Evolutionary conservation across 2,113 vertebrate genomes (phyloP).

Genomic region (Erinaceus europaeus): DNA sequence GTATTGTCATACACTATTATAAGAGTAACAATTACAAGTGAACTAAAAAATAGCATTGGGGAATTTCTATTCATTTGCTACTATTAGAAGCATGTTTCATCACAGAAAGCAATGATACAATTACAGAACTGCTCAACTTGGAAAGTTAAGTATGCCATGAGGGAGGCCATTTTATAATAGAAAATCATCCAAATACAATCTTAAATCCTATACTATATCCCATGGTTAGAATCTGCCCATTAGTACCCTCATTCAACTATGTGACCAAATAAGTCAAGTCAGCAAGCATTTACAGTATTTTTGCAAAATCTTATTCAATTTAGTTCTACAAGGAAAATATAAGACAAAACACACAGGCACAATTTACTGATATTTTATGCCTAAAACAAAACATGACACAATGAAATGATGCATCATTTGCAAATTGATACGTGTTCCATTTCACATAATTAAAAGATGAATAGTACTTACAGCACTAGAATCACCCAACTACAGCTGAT

Average conservation of each 20-base stretch:
- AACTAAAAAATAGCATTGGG: slow-evolving; percentile 80
- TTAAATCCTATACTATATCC: slow-evolving; percentile 24
- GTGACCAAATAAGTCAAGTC: neutral
- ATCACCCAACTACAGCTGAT: slow-evolving; percentile 37
- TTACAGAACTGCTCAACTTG: slow-evolving; percentile 27
- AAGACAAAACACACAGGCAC: slow-evolving; percentile 2
- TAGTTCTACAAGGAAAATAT: slow-evolving; percentile 13
- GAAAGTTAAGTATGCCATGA: slow-evolving; percentile 7
- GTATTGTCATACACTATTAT: slow-evolving; percentile 76
- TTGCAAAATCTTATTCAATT: slow-evolving; percentile 26
- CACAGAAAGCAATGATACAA: slow-evolving; percentile 67
- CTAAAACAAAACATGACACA: slow-evolving; percentile 10
- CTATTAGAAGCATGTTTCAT: slow-evolving; percentile 71
- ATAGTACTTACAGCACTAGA: neutral
- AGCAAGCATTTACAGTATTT: neutral
- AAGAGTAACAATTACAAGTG: slow-evolving; percentile 75
- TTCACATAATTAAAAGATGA: slow-evolving; percentile 14
- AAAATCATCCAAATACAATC: slow-evolving; percentile 16
- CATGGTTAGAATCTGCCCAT: neutral
- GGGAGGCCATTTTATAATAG: slow-evolving; percentile 1
- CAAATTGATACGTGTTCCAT: neutral
- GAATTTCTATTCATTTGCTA: slow-evolving; percentile 74
- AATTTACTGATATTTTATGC: slow-evolving; percentile 6
- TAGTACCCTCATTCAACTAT: neutral
- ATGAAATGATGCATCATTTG: slow-evolving; percentile 4